Percentiles rank a stretch among this genome's conserved stretches.
phyloP scores from a whole-genome alignment of 1,140 invertebrate genomes.

The Cotesia glomerata region DNA sequence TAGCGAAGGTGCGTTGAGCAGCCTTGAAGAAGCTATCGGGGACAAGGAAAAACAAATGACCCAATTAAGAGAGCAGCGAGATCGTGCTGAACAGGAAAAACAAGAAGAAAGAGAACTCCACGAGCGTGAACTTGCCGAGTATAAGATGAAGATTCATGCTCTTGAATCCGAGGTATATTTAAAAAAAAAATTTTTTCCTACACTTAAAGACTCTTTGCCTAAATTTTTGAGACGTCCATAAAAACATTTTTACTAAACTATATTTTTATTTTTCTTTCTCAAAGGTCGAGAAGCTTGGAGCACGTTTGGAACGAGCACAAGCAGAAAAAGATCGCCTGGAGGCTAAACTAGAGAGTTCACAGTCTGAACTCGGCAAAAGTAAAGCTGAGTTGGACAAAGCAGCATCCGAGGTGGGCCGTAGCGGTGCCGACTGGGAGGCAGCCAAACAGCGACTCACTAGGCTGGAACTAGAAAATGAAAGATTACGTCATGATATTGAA shows the following conservation, averaged over 20 bases:
- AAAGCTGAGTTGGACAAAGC: slow-evolving; percentile 92
- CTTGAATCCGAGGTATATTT: slow-evolving; percentile 78
- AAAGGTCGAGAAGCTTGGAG: slow-evolving; percentile 84
- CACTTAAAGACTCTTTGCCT: background rate
- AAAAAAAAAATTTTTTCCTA: background rate
- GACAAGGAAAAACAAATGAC: slow-evolving; percentile 97
- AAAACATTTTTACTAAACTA: background rate
- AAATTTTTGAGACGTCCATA: background rate
- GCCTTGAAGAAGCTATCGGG: slow-evolving; percentile 92
- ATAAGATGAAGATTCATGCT: slow-evolving; percentile 91
- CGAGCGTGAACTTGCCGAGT: slow-evolving; percentile 91
- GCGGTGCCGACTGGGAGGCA: slow-evolving; percentile 87
- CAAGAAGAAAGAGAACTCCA: slow-evolving; percentile 94
- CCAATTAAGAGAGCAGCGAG: slow-evolving; percentile 89
- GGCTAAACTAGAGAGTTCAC: slow-evolving; percentile 88
- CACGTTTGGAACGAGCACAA: slow-evolving; percentile 83
- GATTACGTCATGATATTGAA: slow-evolving; percentile 84
- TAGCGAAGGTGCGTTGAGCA: slow-evolving; percentile 88
- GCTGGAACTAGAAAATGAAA: slow-evolving; percentile 88
- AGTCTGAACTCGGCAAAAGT: slow-evolving; percentile 91
- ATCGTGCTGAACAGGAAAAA: slow-evolving; percentile 95
- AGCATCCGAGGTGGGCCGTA: slow-evolving; percentile 85
- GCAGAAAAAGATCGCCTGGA: slow-evolving; percentile 90
- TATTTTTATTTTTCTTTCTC: slow-evolving; percentile 1
- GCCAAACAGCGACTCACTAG: slow-evolving; percentile 85